A percentile compares a stretch with the other conserved stretches of the same genome.
These are phyloP conservation scores for Drosophila anomelani DNA, from an alignment of 2,888 invertebrate species.

Conservation along the genomic window DNA sequence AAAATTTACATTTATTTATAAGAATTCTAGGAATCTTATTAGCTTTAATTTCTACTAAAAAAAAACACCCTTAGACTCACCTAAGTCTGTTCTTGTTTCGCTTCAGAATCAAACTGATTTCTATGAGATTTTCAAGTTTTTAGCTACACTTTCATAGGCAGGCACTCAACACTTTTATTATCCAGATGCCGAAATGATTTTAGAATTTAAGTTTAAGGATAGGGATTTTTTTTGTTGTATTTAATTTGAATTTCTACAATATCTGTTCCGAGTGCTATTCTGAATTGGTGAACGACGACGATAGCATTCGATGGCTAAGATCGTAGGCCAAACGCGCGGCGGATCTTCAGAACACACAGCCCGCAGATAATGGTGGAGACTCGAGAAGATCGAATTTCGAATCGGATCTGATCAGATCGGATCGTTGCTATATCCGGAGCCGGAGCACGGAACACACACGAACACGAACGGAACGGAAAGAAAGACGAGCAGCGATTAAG, in stretches of 20 bases:
- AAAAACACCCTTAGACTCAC: not conserved
- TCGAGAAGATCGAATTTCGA: slow-evolving; percentile 13
- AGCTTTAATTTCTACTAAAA: not conserved
- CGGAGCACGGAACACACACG: slow-evolving; percentile 72
- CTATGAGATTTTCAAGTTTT: slow-evolving; percentile 22
- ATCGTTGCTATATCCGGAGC: slow-evolving; percentile 51
- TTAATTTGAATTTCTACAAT: slow-evolving; percentile 13
- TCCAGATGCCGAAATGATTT: not conserved
- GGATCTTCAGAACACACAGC: slow-evolving; percentile 35
- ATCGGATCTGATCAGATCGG: slow-evolving; percentile 22
- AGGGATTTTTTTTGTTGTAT: not conserved
- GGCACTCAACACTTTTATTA: slow-evolving; percentile 28
- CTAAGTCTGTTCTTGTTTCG: slow-evolving; percentile 16
- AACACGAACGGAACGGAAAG: slow-evolving; percentile 68
- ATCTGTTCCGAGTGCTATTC: slow-evolving; percentile 34
- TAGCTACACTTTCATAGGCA: slow-evolving; percentile 25
- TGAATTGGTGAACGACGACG: slow-evolving; percentile 4
- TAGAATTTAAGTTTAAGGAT: slow-evolving; percentile 1
- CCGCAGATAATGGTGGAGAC: slow-evolving; percentile 2
- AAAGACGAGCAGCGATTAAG: slow-evolving; percentile 82
- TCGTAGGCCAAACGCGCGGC: slow-evolving; percentile 25
- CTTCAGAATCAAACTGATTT: slow-evolving; percentile 16
- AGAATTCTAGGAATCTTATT: not conserved
- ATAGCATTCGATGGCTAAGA: slow-evolving; percentile 12
- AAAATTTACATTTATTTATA: not conserved